Evolutionary conservation across 2,888 invertebrate genomes (phyloP).

Genomic region (Platycnemis pennipes): DNA sequence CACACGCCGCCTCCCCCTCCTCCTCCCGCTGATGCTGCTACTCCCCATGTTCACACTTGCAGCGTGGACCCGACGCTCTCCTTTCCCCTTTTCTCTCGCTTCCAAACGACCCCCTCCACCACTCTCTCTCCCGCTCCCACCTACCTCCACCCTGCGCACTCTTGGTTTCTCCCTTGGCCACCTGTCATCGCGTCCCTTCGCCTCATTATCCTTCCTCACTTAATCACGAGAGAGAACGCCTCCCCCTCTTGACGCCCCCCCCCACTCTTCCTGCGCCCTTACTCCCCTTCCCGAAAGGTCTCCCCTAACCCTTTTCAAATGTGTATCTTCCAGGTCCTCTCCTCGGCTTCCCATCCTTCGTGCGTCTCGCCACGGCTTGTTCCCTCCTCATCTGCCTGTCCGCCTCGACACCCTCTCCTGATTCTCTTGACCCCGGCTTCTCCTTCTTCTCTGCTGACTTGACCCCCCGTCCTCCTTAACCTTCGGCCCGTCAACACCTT

Average conservation of each 20-base stretch:
- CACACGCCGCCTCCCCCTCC: conserved; percentile 4
- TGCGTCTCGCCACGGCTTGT: neutral
- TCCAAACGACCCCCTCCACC: neutral
- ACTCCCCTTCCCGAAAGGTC: neutral
- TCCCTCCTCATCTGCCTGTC: neutral
- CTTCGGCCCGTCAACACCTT: neutral
- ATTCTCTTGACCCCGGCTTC: neutral
- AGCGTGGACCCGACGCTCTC: neutral
- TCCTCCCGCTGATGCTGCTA: neutral
- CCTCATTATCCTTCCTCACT: conserved; percentile 61
- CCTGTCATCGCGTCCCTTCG: conserved; percentile 26
- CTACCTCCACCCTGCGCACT: neutral
- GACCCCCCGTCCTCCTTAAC: neutral
- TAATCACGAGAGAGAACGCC: neutral
- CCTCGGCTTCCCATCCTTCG: neutral
- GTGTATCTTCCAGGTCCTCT: neutral
- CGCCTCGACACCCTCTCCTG: neutral
- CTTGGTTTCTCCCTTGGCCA: neutral
- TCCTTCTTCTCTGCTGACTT: neutral
- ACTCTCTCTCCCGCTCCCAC: neutral
- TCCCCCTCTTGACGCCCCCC: neutral
- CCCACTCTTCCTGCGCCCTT: neutral
- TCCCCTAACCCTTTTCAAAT: neutral
- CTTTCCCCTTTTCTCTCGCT: neutral
- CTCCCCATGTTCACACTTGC: conserved; percentile 28